Evolutionary conservation across 2,888 invertebrate species (phyloP).

Genomic region (Tyria jacobaeae): DNA sequence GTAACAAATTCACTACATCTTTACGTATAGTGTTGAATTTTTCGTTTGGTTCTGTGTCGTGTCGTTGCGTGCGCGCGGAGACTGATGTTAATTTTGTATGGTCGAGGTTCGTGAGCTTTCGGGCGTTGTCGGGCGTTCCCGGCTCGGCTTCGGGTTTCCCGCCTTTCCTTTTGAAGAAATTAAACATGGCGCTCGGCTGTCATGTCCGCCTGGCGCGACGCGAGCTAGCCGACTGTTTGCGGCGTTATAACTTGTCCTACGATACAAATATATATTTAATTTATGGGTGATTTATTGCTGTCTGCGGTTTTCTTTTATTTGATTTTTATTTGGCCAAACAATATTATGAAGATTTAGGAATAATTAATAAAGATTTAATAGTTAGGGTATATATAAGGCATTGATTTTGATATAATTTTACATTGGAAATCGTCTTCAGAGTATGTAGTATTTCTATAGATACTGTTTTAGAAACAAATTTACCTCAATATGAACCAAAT

Average conservation of each 20-base stretch:
- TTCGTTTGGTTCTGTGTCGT: slow-evolving; percentile 54
- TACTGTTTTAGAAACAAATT: too few relatives aligned
- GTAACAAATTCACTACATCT: slow-evolving; percentile 81
- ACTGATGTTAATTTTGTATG: slow-evolving; percentile 61
- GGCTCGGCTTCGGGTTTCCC: slow-evolving; percentile 72
- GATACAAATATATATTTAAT: slow-evolving; percentile 24
- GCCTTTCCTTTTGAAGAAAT: slow-evolving; percentile 81
- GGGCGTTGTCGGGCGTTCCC: slow-evolving; percentile 60
- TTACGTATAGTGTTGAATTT: slow-evolving; percentile 67
- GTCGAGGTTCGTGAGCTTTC: slow-evolving; percentile 61
- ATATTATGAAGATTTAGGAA: not conserved
- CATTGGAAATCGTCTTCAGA: not conserved
- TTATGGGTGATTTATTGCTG: slow-evolving; percentile 24
- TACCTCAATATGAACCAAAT: too few relatives aligned
- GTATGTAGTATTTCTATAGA: too few relatives aligned
- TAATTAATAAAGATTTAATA: not conserved
- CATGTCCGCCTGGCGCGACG: slow-evolving; percentile 68
- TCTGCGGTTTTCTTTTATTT: slow-evolving; percentile 20
- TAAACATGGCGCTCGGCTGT: slow-evolving; percentile 74
- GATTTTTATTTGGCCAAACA: slow-evolving; percentile 17
- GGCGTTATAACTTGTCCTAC: slow-evolving; percentile 19
- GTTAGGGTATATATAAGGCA: not conserved
- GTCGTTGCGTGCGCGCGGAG: slow-evolving; percentile 66
- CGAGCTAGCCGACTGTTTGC: slow-evolving; percentile 59
- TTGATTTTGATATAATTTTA: too few relatives aligned